Base-by-base conservation (phyloP, 2,797 vertebrate species). In the Alcedo atthis region DNA sequence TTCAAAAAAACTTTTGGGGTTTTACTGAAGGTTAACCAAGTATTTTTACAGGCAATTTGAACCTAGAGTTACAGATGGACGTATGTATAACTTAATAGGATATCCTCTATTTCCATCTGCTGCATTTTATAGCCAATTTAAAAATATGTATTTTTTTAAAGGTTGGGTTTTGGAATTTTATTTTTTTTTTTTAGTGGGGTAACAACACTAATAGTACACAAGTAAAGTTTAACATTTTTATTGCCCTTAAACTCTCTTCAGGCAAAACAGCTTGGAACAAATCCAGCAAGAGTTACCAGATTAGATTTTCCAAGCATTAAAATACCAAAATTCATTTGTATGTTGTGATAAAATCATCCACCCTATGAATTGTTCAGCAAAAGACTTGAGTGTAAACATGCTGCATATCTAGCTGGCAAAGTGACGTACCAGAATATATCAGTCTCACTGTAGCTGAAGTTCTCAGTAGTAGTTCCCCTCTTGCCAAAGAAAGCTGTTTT, bases 21-120 rank as follows among this genome's bases (percentile, higher is more conserved):
- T 94, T 95, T 68, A 75, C 40, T 62, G 85, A 61, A 89, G 81
- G 79, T 93, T 78, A 92, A 81, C n/a, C n/a, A 92, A 40, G 53
- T 54, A 32, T 70, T 86, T 93, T 85, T 43, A 77, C 30, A 85
- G 30, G 26, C 54, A 82, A 63, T 61, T 53, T 71, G 54, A 83
- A 81, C n/a, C 7, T 17, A 71, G 20, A 85, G 19, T 6, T 42
- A 55, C 0, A 81, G 43, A 57, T 80, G 28, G 8, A 66, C 21
- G 25, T 8, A 32, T 2, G 8, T 10, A 20, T 25, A 84, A 74
- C 55, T n/a, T 70, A 66, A 81, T 0, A 63, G 30, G 15, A 81
- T 51, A 79, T 5, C 11, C 24, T 89, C 32, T 57, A 32, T 37
- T 84, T 73, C 40, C 15, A 68, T 7, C 22, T 2, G 2, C 15